Evolutionary conservation across 2,113 vertebrate genomes (phyloP).

Genomic region (Stercorarius parasiticus): DNA sequence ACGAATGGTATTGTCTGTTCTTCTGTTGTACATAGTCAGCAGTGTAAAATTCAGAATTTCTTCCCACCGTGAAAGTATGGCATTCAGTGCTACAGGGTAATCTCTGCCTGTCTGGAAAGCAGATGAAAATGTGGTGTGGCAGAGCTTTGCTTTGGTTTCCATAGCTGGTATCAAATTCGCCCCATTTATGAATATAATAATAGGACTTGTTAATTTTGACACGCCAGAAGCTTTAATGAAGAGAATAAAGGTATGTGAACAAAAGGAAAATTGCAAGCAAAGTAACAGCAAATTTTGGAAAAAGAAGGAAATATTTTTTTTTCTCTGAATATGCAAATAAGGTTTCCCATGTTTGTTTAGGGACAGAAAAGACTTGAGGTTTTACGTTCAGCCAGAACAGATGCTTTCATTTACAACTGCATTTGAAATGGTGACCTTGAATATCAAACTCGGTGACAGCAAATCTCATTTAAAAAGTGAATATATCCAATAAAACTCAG

Average conservation of each 20-base stretch:
- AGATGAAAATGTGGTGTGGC: neutral
- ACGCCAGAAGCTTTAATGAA: neutral
- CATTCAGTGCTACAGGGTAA: neutral
- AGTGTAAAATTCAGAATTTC: slow-evolving; percentile 21
- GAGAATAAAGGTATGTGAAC: neutral
- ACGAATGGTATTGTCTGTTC: neutral
- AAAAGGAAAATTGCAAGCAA: neutral
- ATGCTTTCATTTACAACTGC: neutral
- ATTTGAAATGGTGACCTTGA: neutral
- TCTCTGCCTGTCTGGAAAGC: neutral
- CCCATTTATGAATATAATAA: neutral
- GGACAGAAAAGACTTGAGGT: neutral
- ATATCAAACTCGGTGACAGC: neutral
- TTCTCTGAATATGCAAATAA: neutral
- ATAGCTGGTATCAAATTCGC: neutral
- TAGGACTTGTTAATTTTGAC: neutral
- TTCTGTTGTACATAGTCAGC: neutral
- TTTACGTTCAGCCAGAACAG: neutral
- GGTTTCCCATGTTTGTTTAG: neutral
- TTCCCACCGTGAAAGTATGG: neutral
- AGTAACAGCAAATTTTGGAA: neutral
- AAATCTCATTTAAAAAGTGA: neutral
- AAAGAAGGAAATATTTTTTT: neutral
- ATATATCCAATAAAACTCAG: neutral
- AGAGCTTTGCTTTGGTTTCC: slow-evolving; percentile 7